phyloP scores from a whole-genome alignment of 2,113 vertebrate genomes.

The Physeter macrocephalus region DNA sequence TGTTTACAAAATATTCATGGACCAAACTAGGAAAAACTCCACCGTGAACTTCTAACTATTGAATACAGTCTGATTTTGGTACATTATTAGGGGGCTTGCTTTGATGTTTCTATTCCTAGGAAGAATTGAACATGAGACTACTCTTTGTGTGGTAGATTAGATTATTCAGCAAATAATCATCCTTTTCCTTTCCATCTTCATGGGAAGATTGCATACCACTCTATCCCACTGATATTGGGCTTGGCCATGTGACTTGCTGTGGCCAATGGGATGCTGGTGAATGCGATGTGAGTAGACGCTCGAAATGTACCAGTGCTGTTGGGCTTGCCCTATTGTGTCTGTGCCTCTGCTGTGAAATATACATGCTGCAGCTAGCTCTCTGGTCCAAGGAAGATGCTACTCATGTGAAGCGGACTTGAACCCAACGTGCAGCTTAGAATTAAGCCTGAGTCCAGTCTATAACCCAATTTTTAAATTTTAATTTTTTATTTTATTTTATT shows the following conservation, averaged over 20 bases:
- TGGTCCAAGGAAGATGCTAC: neutral
- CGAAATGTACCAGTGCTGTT: neutral
- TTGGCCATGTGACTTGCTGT: neutral
- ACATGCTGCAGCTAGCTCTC: neutral
- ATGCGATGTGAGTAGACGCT: neutral
- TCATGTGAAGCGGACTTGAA: neutral
- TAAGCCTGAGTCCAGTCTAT: neutral
- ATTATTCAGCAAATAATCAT: neutral
- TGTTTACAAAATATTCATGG: slow-evolving; percentile 72
- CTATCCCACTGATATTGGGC: neutral
- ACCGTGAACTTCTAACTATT: slow-evolving; percentile 46
- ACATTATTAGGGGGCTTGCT: neutral
- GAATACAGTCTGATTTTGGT: slow-evolving; percentile 7
- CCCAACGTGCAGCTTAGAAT: neutral
- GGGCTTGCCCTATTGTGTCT: neutral
- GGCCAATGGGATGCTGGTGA: neutral
- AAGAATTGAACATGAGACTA: neutral
- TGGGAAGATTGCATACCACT: neutral
- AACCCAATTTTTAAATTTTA: too few species aligned
- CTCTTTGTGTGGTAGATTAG: neutral
- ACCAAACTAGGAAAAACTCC: slow-evolving; percentile 33
- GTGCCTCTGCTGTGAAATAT: neutral
- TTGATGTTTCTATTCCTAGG: neutral
- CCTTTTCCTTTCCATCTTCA: neutral
- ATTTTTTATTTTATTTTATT: too few species aligned